Percentiles rank a stretch among this genome's conserved stretches.
Conservation (phyloP, 2,888 invertebrate genomes). For the Zootermopsis nevadensis region DNA sequence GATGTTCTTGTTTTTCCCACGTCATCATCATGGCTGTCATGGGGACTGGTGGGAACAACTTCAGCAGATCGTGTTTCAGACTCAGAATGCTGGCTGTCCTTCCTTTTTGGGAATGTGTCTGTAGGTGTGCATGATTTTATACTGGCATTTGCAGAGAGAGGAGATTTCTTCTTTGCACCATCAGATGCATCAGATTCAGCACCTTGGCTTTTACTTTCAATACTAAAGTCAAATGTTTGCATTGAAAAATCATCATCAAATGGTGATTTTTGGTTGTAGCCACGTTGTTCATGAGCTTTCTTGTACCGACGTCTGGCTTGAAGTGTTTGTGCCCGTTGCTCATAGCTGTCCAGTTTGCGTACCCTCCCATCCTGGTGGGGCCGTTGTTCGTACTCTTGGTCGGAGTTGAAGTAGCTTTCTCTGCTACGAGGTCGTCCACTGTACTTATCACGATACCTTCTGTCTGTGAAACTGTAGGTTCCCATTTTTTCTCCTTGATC, state of each 20-base stretch:
- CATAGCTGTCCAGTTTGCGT: conserved; percentile 59
- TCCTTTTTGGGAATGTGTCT: conserved; percentile 40
- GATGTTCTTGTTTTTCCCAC: conserved; percentile 31
- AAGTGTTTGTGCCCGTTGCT: conserved; percentile 58
- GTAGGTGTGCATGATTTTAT: conserved; percentile 39
- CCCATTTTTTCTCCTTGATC: conserved; percentile 43
- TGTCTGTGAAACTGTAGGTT: conserved; percentile 42
- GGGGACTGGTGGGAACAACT: conserved; percentile 40
- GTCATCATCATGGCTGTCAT: conserved; percentile 55
- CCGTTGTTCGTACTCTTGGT: conserved; percentile 52
- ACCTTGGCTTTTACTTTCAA: conserved; percentile 54
- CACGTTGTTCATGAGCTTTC: conserved; percentile 44
- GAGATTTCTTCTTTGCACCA: conserved; percentile 45
- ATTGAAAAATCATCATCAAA: conserved; percentile 71
- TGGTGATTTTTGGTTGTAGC: conserved; percentile 64
- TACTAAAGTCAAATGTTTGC: conserved; percentile 62
- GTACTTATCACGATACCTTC: conserved; percentile 60
- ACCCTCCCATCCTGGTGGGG: conserved; percentile 59
- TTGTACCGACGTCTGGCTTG: conserved; percentile 54
- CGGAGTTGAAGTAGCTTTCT: conserved; percentile 60
- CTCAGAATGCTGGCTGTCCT: conserved; percentile 24
- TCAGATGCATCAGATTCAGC: conserved; percentile 50
- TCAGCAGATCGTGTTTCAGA: conserved; percentile 40
- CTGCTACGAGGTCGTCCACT: conserved; percentile 64
- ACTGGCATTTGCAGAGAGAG: not conserved